A percentile compares a stretch with the other conserved stretches of the same genome.
Conservation (phyloP, 2,113 vertebrate species). For the Pterocles orientalis region DNA sequence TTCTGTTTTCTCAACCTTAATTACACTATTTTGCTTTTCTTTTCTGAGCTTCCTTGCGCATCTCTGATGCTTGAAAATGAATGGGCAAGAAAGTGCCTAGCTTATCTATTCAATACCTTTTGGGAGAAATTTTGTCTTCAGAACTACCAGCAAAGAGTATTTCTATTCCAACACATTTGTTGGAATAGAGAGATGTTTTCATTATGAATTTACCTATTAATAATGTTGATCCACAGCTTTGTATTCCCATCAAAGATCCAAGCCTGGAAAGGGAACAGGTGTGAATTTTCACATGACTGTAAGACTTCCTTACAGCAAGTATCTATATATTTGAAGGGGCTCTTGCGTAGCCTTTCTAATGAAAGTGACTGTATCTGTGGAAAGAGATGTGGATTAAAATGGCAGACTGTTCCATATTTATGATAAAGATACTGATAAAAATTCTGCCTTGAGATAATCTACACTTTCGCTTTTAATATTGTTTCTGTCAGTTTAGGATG, state of each 20-base stretch:
- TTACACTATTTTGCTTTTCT: neutral
- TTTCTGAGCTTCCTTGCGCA: neutral
- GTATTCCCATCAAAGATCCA: neutral
- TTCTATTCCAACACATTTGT: neutral
- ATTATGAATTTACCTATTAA: neutral
- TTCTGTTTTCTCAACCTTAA: neutral
- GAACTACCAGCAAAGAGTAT: neutral
- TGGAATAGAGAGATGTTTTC: neutral
- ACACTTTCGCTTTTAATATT: slow-evolving; percentile 32
- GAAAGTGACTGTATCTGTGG: slow-evolving; percentile 4
- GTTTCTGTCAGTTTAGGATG: slow-evolving; percentile 51
- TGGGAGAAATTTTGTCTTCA: neutral
- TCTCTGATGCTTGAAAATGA: neutral
- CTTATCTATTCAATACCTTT: neutral
- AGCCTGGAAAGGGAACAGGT: neutral
- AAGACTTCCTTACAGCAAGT: neutral
- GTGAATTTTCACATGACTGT: neutral
- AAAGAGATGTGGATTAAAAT: slow-evolving; percentile 18
- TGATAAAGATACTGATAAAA: slow-evolving; percentile 50
- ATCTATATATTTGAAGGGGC: neutral
- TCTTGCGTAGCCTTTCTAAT: neutral
- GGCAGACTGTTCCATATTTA: slow-evolving; percentile 29
- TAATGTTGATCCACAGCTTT: neutral
- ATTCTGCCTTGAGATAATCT: slow-evolving; percentile 41
- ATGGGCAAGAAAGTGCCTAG: neutral